Conservation (phyloP, 2,113 vertebrate genomes). For the Platycercus adscitus region DNA sequence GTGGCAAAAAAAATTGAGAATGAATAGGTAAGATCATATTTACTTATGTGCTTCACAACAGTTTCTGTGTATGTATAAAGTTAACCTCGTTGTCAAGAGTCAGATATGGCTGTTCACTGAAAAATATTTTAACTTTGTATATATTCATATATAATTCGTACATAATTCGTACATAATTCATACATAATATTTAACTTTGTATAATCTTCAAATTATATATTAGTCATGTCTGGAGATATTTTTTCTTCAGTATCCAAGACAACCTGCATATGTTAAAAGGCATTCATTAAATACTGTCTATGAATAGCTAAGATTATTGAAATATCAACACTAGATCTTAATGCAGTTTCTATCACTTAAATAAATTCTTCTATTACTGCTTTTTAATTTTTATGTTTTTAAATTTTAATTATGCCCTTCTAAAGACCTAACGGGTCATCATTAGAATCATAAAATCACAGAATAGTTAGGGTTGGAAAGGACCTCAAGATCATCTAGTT, state of each 20-base stretch:
- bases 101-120: not conserved
- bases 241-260: not conserved
- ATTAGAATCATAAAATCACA: too few species aligned
- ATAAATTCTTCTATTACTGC: not conserved
- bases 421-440: not conserved
- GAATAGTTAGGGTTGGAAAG: too few species aligned
- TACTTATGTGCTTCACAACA: not conserved
- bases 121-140: not conserved
- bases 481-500: too few species aligned
- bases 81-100: not conserved
- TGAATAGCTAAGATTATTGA: not conserved
- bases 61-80: not conserved
- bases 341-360: not conserved
- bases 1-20: not conserved
- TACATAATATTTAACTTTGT: not conserved
- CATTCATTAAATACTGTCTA: not conserved
- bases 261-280: accelerated
- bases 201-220: not conserved
- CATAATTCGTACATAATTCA: too few species aligned
- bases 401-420: not conserved
- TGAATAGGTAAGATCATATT: not conserved
- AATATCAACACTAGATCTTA: not conserved
- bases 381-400: not conserved
- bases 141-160: not conserved
- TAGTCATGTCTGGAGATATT: not conserved